Conservation (phyloP, 2,113 vertebrate species). For the Ancistrus triradiatus region DNA sequence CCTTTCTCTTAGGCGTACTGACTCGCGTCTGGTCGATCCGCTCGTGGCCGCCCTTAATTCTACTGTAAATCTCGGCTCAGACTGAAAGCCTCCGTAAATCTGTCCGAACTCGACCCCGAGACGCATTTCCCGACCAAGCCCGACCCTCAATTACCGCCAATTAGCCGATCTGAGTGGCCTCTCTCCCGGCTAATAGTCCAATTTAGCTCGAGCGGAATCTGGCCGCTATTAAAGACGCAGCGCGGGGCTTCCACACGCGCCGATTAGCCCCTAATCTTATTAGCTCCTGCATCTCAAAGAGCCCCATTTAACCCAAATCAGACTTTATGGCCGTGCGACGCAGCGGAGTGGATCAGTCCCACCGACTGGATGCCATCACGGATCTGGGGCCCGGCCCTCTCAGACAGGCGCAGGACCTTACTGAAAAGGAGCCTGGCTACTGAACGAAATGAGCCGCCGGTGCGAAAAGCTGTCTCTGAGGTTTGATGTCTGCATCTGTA, state of each 20-base stretch:
- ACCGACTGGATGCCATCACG: constrained; percentile 59
- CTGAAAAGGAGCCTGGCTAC: constrained; percentile 2
- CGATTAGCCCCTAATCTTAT: constrained; percentile 61
- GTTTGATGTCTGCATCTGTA: no score
- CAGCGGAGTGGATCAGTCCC: constrained; percentile 60
- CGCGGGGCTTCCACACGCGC: background rate
- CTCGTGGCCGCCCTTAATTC: background rate
- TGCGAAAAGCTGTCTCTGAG: no score
- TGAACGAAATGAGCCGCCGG: background rate
- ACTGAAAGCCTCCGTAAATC: constrained; percentile 20
- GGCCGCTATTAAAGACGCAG: constrained; percentile 6
- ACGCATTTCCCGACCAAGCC: constrained; percentile 24
- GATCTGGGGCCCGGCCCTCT: background rate
- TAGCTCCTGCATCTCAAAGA: constrained; percentile 65
- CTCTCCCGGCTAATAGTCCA: constrained; percentile 32
- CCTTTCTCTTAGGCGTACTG: no score
- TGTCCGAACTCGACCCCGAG: constrained; percentile 10
- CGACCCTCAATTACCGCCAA: constrained; percentile 39
- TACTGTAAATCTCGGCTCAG: constrained; percentile 31
- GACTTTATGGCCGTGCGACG: constrained; percentile 68
- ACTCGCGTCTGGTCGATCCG: no score
- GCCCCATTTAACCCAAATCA: constrained; percentile 67
- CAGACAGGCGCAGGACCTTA: background rate
- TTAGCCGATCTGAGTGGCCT: constrained; percentile 32
- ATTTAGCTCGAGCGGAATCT: constrained; percentile 16